Evolutionary conservation across 2,113 vertebrate genomes (phyloP), one percentile per base, ranked within the genome.

Genomic region (Montifringilla adamsi): DNA sequence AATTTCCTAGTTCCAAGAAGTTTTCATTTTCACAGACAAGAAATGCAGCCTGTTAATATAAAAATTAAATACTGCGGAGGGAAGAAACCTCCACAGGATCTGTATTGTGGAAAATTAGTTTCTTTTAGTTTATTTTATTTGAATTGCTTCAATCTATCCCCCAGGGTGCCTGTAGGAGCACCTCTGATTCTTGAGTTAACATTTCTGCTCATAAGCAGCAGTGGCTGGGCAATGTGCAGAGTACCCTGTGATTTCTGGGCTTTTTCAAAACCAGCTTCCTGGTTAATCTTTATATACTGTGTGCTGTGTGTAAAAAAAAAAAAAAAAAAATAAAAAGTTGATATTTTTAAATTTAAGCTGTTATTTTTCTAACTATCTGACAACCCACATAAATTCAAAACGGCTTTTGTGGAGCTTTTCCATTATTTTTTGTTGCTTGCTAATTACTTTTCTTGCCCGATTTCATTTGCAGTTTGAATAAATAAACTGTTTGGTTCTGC

Each of bases 401-500:
- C 72, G 24, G 69, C 85, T 95, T 98, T 98, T 97, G 97, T 97
- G 97, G 96, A 93, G 91, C 50, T 97, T 98, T 98, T 98, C 94
- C 96, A 97, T 98, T 98, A 96, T 97, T 97, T 97, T 97, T 98
- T 98, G 93, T 97, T 97, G 95, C 95, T 97, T 97, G 97, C 97
- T 98, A 98, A 98, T 98, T 98, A 98, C 96, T 98, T 98, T 97
- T 98, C 97, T 97, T 97, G 93, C 97, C 93, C 91, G 76, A 97
- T 97, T 98, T 98, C 97, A 98, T 98, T 98, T 98, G 97, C 96
- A 97, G 97, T 97, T 98, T 98, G 97, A 98, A 98, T 98, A 98
- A 98, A 98, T 98, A 98, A 98, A 97, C 91, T 97, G 95, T 98
- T 98, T 97, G 94, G 96, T 96, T 97, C 94, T 97, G 97, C 97